Evolutionary conservation across 2,113 vertebrate genomes (phyloP), one percentile per base, ranked within the genome.

Genomic region (Acrocephalus kingi): DNA sequence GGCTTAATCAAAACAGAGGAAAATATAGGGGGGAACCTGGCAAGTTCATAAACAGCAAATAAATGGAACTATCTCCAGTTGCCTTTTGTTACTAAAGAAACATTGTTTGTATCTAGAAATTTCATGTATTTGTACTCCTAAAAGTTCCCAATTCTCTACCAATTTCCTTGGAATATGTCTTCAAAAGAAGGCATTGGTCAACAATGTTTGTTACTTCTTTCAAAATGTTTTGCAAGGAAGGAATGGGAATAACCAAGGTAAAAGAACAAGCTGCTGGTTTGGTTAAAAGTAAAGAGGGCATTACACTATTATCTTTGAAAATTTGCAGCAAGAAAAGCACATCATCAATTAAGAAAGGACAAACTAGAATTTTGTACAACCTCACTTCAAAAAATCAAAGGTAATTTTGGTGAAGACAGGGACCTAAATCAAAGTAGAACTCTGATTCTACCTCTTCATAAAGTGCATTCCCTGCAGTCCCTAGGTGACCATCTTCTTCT

Each of bases 341-440:
- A 89, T 61, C 14, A 75, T 54, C 39, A 72, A 33, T 48, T 76
- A 55, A 67, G 51, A 76, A 84, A 84, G 75, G 23, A 39, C 51
- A 82, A 82, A 63, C 24, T 51, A 90, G 30, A 93, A 61, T 79
- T 88, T 88, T 85, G 48, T 68, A 45, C 12, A 21, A 85, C 39
- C 22, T 90, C 62, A 83, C 6, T 88, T 45, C 6, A 67, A 37
- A 83, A 93, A 76, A 79, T 75, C 62, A 88, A 63, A 85, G 39
- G 58, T 22, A 88, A 56, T 68, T 79, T 63, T 76, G 27, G 41
- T 68, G 56, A 94, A 90, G 22, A 19, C 21, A 64, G 43, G 22
- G 49, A 90, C 41, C 6, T 59, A 85, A 95, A 88, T 88, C 88
- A 94, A 93, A 96, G 93, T 12, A 92, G 33, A 58, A 68, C 22